Base-by-base conservation (phyloP, 2,888 invertebrate species). In the Nemapogon koenigi region DNA sequence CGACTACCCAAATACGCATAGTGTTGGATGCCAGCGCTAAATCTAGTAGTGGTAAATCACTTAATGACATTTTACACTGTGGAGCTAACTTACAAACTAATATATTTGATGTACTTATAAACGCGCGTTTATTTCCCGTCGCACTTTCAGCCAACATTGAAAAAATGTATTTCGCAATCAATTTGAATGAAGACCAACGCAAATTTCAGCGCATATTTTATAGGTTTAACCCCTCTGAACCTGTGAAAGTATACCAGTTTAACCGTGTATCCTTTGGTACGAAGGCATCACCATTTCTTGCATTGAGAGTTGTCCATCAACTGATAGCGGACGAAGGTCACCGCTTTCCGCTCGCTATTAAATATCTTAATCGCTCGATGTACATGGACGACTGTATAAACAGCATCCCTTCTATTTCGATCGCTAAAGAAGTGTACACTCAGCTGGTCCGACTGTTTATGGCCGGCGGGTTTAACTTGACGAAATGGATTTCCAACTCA, bases 11-110 rank as follows among this genome's bases (percentile, higher is more conserved):
- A n/a, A n/a, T n/a, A n/a, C n/a, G n/a, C n/a, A n/a, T n/a, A n/a
- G n/a, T n/a, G n/a, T n/a, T n/a, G n/a, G n/a, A n/a, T n/a, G 46
- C 41, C 4, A 44, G 44, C 17, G 19, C 30, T 18, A 44, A 38
- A 32, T 41, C 42, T 7, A 27, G 25, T 14, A 19, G 41, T 17
- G 43, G 42, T 7, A 13, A 35, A 14, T 46, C 43, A 18, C 28
- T 44, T 3, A 46, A 42, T 30, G 42, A 46, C 15, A 25, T 44
- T 10, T 19, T 46, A 8, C 42, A 45, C 40, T 26, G 33, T n/a
- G 46, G 46, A 3, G 39, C 43, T 3, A 46, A 46, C 28, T 31
- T 45, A 17, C 46, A 44, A 38, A 37, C 35, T 26, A 41, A 44
- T 35, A 17, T 46, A 14, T 44, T 44, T 35, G n/a, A 36, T 7